Conservation (phyloP, 2,797 vertebrate genomes). For the Acipenser transmontanus region DNA sequence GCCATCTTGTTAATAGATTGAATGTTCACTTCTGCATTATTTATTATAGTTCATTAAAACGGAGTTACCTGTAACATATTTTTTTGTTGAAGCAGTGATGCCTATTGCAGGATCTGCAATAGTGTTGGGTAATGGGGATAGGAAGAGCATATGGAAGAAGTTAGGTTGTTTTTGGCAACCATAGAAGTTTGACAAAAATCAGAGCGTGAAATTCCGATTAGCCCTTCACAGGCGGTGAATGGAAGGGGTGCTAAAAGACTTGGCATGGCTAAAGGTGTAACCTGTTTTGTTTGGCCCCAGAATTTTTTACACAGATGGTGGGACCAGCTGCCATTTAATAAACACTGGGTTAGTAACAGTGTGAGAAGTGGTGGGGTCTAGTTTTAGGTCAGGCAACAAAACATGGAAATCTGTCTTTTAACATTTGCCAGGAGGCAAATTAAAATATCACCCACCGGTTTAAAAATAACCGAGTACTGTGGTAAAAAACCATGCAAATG, state of each 20-base stretch:
- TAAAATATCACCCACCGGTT: constrained; percentile 46
- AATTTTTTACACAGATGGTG: constrained; percentile 92
- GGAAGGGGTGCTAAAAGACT: constrained; percentile 69
- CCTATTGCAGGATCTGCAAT: constrained; percentile 46
- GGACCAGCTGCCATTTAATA: constrained; percentile 94
- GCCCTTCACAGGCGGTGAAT: constrained; percentile 86
- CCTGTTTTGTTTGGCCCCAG: constrained; percentile 92
- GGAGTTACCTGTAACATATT: constrained; percentile 13
- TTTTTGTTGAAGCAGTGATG: constrained; percentile 50
- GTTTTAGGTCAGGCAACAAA: constrained; percentile 65
- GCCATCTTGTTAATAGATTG: constrained; percentile 38
- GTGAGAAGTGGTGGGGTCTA: constrained; percentile 72
- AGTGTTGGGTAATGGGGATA: not conserved
- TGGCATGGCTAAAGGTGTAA: constrained; percentile 97
- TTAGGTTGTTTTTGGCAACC: constrained; percentile 46
- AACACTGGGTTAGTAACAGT: constrained; percentile 79
- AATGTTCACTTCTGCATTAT: constrained; percentile 38
- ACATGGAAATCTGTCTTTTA: constrained; percentile 68
- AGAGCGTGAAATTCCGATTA: constrained; percentile 99
- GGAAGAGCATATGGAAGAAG: constrained; percentile 12
- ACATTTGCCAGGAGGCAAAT: constrained; percentile 64
- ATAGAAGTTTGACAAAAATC: constrained; percentile 70
- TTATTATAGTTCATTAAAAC: constrained; percentile 13
- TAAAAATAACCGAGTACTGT: constrained; percentile 6
- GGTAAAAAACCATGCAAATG: not conserved